Conservation (phyloP, 2,113 vertebrate species). For the Crotalus horridus region DNA sequence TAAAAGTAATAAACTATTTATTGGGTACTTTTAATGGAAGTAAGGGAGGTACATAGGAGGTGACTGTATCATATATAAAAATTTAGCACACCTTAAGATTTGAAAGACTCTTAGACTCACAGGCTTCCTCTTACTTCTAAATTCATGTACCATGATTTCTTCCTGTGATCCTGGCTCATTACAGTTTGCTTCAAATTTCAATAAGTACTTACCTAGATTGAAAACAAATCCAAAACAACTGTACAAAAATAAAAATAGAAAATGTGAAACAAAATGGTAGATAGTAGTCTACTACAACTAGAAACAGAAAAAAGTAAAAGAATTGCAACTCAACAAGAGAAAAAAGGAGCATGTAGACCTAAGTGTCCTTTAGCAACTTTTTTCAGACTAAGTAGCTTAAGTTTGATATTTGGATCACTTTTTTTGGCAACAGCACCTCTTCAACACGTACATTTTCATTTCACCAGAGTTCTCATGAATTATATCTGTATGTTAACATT, state of each 20-base stretch:
- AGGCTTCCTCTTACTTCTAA: background rate
- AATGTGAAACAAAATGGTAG: background rate
- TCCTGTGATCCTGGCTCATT: background rate
- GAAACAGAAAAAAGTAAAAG: background rate
- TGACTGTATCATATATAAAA: background rate
- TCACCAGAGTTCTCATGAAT: background rate
- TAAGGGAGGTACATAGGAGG: background rate
- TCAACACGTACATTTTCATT: background rate
- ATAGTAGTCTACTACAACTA: background rate
- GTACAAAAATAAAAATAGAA: background rate
- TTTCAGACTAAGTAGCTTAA: background rate
- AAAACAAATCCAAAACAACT: background rate
- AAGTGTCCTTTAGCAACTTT: background rate
- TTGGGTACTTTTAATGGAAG: background rate
- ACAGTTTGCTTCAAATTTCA: background rate
- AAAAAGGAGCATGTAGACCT: background rate
- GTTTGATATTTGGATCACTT: background rate
- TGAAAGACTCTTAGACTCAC: background rate
- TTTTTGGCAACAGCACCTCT: background rate
- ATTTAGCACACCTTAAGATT: background rate
- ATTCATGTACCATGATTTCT: background rate
- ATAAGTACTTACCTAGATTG: background rate
- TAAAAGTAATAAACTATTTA: background rate
- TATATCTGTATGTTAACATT: background rate
- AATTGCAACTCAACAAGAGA: background rate